Conservation (phyloP, 2,113 vertebrate genomes). For the Varanus salvator region DNA sequence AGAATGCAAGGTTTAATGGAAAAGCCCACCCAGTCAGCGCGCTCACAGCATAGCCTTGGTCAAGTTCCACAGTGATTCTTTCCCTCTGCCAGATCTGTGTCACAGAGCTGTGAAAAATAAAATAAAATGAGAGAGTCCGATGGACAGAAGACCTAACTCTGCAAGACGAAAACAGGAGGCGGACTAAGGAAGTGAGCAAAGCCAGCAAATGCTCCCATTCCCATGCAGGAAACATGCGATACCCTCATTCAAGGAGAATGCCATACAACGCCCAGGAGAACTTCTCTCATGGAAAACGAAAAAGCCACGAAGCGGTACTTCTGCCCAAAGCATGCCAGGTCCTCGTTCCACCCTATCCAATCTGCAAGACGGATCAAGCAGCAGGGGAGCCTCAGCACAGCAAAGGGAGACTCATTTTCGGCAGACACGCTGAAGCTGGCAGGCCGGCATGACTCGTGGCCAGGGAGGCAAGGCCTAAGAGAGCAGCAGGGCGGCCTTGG, state of each 20-base stretch:
- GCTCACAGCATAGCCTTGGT: neutral
- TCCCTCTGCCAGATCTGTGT: too few relatives aligned
- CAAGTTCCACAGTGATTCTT: neutral
- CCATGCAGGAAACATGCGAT: neutral
- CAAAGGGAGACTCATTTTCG: neutral
- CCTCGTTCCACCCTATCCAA: neutral
- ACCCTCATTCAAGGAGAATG: neutral
- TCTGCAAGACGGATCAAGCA: neutral
- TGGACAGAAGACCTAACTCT: neutral
- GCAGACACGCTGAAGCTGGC: neutral
- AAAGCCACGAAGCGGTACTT: neutral
- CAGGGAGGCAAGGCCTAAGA: neutral
- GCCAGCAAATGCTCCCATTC: neutral
- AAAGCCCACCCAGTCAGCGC: neutral
- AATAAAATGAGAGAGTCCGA: neutral
- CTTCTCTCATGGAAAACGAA: neutral
- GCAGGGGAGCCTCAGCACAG: neutral
- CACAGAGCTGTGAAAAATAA: neutral
- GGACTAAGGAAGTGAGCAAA: neutral
- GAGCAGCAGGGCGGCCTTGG: neutral
- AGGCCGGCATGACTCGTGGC: neutral
- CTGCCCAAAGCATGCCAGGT: too few relatives aligned
- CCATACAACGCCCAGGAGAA: neutral
- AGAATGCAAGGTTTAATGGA: neutral
- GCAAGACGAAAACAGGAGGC: too few relatives aligned